phyloP scores from a whole-genome alignment of 2,113 vertebrate species.

The Grus americana region DNA sequence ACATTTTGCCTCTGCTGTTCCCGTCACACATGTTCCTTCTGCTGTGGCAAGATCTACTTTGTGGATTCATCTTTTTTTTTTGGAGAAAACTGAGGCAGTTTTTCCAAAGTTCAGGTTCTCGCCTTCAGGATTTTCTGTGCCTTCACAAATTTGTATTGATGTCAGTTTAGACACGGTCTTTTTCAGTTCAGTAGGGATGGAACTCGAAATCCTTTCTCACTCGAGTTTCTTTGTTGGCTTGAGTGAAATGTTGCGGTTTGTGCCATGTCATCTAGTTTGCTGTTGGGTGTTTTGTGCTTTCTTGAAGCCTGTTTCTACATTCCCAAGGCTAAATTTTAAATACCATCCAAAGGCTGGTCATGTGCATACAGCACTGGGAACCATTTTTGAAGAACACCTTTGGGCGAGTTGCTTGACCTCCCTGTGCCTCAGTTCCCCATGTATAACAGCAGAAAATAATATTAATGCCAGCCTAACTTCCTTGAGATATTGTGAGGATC shows the following conservation, averaged over 20 bases:
- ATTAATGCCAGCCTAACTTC: background rate
- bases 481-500: background rate
- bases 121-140: background rate
- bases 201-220: background rate
- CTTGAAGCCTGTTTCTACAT: background rate
- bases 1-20: conserved; percentile 60
- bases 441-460: background rate
- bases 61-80: background rate
- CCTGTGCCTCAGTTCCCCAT: background rate
- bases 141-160: background rate
- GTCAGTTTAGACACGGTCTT: background rate
- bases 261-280: background rate
- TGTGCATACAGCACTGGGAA: background rate
- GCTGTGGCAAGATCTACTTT: conserved; percentile 18
- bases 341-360: background rate
- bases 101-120: background rate
- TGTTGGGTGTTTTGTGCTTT: background rate
- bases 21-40: conserved; percentile 35
- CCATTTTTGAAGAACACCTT: background rate
- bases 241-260: background rate
- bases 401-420: background rate
- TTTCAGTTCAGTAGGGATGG: background rate
- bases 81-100: background rate
- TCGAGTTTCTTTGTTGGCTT: background rate
- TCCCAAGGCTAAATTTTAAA: background rate